Evolutionary conservation across 2,888 invertebrate species (phyloP), one percentile per base, ranked within the genome.

Genomic region (Ennomos erosarius): DNA sequence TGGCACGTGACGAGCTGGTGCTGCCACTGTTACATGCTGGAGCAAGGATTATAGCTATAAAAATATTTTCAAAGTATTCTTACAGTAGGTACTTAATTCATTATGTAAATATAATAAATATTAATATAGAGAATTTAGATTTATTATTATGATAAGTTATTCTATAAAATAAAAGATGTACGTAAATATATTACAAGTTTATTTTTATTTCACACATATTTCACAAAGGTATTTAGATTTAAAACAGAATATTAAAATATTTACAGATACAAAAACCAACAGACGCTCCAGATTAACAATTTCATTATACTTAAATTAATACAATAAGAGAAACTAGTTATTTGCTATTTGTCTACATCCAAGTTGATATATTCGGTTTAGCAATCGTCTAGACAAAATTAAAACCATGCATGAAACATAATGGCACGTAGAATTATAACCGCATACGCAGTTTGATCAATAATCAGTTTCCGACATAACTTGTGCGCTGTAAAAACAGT

Each of bases 151-250:
- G n/a, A n/a, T 16, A 16, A 16, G 16, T 16, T 16, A 34, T 43
- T 11, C 34, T 43, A 49, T 55, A 53, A 26, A 63, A 63, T 66
- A 55, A 59, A 65, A 55, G 35, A 45, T 42, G 12, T 36, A 12
- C 57, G 45, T 75, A 73, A 79, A 83, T 90, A 91, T 90, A 90
- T 88, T 91, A 90, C 91, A 91, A 85, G 82, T 76, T 85, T 85
- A 81, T 82, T 87, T 26, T 88, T 89, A 88, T 90, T 90, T 87
- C 90, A 91, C 91, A 90, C 90, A 81, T 90, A 90, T 88, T 87
- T 89, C 87, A 88, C 87, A 88, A 82, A 76, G 79, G 75, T 74
- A 84, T 85, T 89, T 83, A 82, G 74, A 77, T 81, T 85, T 82
- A 81, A 80, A 88, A 86, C 84, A 84, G 79, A 87, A 78, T 76